Conservation (phyloP, 2,797 vertebrate genomes). For the Phoeniculus purpureus region DNA sequence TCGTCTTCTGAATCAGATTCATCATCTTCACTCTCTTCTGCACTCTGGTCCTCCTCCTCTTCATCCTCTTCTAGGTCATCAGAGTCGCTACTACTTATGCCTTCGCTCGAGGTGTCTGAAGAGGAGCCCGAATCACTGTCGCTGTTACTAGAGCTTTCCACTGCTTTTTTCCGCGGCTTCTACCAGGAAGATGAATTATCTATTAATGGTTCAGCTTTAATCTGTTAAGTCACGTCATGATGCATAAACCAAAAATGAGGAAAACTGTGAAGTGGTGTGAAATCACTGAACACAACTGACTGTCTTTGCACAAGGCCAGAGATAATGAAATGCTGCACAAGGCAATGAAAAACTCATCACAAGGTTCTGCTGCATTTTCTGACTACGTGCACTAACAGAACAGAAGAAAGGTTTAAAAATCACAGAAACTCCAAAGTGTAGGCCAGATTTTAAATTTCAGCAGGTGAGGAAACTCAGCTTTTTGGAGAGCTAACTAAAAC, state of each 20-base stretch:
- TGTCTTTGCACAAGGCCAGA: not conserved
- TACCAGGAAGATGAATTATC: conserved; percentile 59
- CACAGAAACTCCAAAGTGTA: not conserved
- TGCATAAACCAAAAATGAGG: not conserved
- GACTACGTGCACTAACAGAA: not conserved
- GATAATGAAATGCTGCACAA: not conserved
- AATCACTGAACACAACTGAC: not conserved
- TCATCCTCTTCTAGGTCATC: conserved; percentile 91
- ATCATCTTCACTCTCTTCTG: conserved; percentile 87
- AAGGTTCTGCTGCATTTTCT: not conserved
- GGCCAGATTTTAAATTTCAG: not conserved
- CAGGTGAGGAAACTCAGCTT: not conserved
- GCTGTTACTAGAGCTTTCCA: conserved; percentile 89
- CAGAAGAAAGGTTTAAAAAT: not conserved
- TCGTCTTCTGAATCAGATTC: conserved; percentile 88
- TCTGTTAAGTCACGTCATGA: not conserved
- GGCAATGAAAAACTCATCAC: not conserved
- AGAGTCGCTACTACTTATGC: conserved; percentile 89
- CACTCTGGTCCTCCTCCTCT: conserved; percentile 88
- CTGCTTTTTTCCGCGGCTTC: conserved; percentile 85
- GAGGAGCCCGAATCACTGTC: conserved; percentile 90
- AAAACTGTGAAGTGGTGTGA: not conserved
- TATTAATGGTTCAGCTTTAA: conserved; percentile 5
- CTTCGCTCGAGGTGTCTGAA: conserved; percentile 90
- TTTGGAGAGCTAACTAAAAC: not conserved